These are phyloP conservation scores for Linepithema humile DNA, from an alignment of 1,140 invertebrate species.

Conservation along the genomic window DNA sequence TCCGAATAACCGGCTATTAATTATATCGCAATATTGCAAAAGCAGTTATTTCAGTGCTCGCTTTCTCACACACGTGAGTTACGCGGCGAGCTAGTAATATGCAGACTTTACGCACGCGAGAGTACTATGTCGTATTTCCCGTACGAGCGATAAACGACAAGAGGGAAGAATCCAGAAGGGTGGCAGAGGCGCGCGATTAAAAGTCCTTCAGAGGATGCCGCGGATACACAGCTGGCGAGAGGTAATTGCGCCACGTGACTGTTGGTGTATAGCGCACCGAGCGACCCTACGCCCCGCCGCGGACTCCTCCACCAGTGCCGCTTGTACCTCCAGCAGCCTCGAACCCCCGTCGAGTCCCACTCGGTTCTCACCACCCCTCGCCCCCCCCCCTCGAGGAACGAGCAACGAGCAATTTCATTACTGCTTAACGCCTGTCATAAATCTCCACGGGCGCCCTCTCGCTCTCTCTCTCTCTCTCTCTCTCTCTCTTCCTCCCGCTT, in stretches of 20 bases:
- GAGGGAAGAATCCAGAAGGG: constrained; percentile 56
- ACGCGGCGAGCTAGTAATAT: neutral
- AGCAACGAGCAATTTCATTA: constrained; percentile 85
- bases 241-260: constrained; percentile 79
- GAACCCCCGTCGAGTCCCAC: constrained; percentile 71
- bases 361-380: constrained; percentile 72
- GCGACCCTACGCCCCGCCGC: constrained; percentile 55
- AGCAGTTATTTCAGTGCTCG: neutral
- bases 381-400: constrained; percentile 77
- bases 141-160: constrained; percentile 75
- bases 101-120: neutral
- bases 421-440: constrained; percentile 85
- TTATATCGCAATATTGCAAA: neutral
- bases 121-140: constrained; percentile 59
- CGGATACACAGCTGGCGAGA: constrained; percentile 74
- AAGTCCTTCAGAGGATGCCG: constrained; percentile 77
- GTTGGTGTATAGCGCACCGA: constrained; percentile 71
- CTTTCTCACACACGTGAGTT: neutral
- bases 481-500: constrained; percentile 68
- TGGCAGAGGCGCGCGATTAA: constrained; percentile 71
- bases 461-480: constrained; percentile 51
- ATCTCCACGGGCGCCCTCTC: constrained; percentile 80
- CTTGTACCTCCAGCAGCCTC: constrained; percentile 65
- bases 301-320: constrained; percentile 17
- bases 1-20: neutral